Evolutionary conservation across 2,797 vertebrate species (phyloP), one percentile per base, ranked within the genome.

Genomic region (Cirrhinus mrigala): DNA sequence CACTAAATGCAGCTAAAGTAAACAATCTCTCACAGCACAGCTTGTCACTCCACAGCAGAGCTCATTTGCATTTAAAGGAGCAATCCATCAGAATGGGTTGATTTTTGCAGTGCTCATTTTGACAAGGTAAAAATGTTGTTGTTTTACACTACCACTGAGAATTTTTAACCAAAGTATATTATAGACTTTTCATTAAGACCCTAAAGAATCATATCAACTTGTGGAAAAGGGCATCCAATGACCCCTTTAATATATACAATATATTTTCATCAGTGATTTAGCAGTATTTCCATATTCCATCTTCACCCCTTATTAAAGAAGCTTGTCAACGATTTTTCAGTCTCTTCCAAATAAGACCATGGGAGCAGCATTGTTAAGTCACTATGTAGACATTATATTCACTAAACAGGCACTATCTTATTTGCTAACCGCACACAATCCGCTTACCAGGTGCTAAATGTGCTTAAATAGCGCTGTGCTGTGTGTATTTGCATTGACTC

Each of bases 241-340:
- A n/a, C n/a, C n/a, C n/a, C n/a, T n/a, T n/a, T n/a, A 12, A 79
- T 48, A 79, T 52, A 52, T 52, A 52, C 16, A 0, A 29, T 40
- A 54, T 46, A 29, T 27, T 44, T 18, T 62, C 37, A 85, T 80
- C 8, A 40, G 44, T 64, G 40, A 85, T 64, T 54, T 52, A 74
- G 9, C 46, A 20, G 40, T 10, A 46, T 68, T 71, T 68, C 10
- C 20, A 16, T 12, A 73, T 79, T 83, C 18, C 18, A 24, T 79
- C 37, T 44, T 62, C n/a, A 68, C 58, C 74, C 15, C 22, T 81
- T 40, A 76, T 56, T 18, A n/a, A 79, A 44, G 14, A 78, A 9
- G 24, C 48, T 20, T 46, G 14, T 48, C 37, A 68, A 27, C 68
- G 0, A 22, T n/a, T 24, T 71, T 18, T 33, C 27, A 18, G 29